Evolutionary conservation across 2,113 vertebrate genomes (phyloP).

Genomic region (Nerophis ophidion): DNA sequence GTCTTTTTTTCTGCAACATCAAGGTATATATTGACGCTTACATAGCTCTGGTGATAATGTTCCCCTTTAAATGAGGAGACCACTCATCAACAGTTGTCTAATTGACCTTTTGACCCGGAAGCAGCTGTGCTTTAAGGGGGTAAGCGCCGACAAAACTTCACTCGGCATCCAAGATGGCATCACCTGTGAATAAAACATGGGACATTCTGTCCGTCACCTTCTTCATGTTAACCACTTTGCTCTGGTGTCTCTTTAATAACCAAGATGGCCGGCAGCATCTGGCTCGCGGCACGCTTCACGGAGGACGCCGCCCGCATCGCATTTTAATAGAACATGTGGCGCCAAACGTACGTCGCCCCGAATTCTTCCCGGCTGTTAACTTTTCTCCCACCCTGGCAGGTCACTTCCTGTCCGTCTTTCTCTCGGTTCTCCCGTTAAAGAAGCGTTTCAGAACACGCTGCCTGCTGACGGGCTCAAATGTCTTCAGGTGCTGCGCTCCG

Average conservation of each 20-base stretch:
- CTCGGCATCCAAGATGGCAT: constrained; percentile 7
- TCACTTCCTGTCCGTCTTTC: background rate
- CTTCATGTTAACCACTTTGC: constrained; percentile 28
- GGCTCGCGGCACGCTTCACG: constrained; percentile 18
- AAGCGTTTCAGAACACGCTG: background rate
- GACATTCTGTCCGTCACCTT: constrained; percentile 37
- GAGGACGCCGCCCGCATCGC: constrained; percentile 53
- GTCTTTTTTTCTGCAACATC: no score
- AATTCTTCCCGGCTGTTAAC: constrained; percentile 67
- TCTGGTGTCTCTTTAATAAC: constrained; percentile 51
- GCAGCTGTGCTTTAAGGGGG: no score
- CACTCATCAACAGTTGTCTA: no score
- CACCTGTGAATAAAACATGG: constrained; percentile 12
- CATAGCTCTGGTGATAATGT: no score
- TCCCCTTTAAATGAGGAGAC: no score
- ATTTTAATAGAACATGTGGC: constrained; percentile 73
- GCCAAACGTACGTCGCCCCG: constrained; percentile 47
- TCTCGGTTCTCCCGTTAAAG: background rate
- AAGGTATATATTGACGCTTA: no score
- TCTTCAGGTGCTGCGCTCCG: constrained; percentile 4
- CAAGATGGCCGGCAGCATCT: constrained; percentile 55
- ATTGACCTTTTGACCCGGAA: no score
- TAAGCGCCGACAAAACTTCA: no score
- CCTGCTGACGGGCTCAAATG: background rate
- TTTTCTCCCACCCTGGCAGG: background rate